phyloP scores from a whole-genome alignment of 2,113 vertebrate species.

The Sakesphorus luctuosus region DNA sequence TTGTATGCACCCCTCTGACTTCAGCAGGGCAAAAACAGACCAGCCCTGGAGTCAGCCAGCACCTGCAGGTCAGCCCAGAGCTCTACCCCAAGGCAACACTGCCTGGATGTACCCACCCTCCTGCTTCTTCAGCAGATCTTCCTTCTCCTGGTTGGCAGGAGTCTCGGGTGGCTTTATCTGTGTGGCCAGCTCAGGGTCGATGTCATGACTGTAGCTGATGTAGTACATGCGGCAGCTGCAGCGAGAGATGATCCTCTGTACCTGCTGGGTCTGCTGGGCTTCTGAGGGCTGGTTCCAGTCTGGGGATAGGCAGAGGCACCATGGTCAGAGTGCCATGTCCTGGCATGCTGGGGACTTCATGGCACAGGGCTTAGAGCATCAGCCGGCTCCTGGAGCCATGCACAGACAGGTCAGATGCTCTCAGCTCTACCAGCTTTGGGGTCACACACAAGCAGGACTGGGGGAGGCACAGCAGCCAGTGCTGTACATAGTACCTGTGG shows the following conservation, averaged over 20 bases:
- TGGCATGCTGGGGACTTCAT: fast-evolving
- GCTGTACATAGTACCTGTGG: conserved; percentile 82
- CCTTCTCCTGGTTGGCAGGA: conserved; percentile 89
- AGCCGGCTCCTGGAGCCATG: not conserved
- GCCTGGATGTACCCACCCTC: conserved; percentile 80
- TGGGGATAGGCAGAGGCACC: conserved; percentile 34
- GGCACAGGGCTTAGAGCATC: not conserved
- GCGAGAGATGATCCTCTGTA: conserved; percentile 96
- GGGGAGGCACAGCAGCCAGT: not conserved
- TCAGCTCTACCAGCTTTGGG: not conserved
- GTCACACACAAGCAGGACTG: fast-evolving
- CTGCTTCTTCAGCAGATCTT: conserved; percentile 95
- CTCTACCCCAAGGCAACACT: not conserved
- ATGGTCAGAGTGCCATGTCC: not conserved
- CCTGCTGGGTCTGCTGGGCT: conserved; percentile 91
- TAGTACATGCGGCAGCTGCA: conserved; percentile 99
- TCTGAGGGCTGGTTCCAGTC: conserved; percentile 97
- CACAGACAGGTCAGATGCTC: not conserved
- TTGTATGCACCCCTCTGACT: not conserved
- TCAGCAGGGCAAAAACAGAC: not conserved
- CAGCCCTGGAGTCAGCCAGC: not conserved
- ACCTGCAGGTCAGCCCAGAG: not conserved
- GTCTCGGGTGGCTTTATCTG: conserved; percentile 95
- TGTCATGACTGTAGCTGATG: conserved; percentile 98
- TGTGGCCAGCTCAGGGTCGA: conserved; percentile 92